Base-by-base conservation (phyloP, 1,140 invertebrate genomes). In the Drosophila sulfurigaster region DNA sequence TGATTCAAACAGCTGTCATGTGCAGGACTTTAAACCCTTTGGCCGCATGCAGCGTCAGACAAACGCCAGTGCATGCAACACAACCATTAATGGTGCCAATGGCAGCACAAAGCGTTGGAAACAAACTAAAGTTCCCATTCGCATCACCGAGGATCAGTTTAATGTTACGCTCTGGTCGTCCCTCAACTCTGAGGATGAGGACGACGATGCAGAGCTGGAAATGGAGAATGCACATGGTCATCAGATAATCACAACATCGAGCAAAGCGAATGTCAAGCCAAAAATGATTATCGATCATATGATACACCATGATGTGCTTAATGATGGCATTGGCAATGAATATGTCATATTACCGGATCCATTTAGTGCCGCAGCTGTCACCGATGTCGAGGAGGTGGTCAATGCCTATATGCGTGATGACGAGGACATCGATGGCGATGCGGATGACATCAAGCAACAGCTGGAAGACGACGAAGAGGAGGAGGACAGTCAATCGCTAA, bases 271-370 rank as follows among this genome's bases (percentile, higher is more conserved):
- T 32, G 56, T 68, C 7, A 78, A 82, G 66, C 78, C 77, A 72
- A 88, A 88, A 58, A 69, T 89, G 25, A 83, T 89, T 13, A 80
- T 88, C 5, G 85, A 89, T 41, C 79, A 86, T 52, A 85, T 85
- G 58, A 83, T 82, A 70, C 78, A 77, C 20, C 85, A 89, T 25
- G 85, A 89, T 65, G 81, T 90, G 11, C 57, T 89, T 2, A 90
- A 75, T 56, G 85, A 85, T 51, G 85, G 86, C 25, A 89, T 89
- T 57, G 85, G 86, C 30, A 89, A 90, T 51, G 88, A 91, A 51
- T 91, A 91, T 63, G 88, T 91, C 11, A 91, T 91, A 54, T 73
- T 91, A 20, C 88, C 88, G 4, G 88, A 91, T 78, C 88, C 88
- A 4, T 91, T 91, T 15, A 91, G 78, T 28, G 81, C 78, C 5